Percentiles rank a stretch among this genome's conserved stretches.
Evolutionary conservation across 2,113 vertebrate species (phyloP).

Genomic region (Ochotona princeps): DNA sequence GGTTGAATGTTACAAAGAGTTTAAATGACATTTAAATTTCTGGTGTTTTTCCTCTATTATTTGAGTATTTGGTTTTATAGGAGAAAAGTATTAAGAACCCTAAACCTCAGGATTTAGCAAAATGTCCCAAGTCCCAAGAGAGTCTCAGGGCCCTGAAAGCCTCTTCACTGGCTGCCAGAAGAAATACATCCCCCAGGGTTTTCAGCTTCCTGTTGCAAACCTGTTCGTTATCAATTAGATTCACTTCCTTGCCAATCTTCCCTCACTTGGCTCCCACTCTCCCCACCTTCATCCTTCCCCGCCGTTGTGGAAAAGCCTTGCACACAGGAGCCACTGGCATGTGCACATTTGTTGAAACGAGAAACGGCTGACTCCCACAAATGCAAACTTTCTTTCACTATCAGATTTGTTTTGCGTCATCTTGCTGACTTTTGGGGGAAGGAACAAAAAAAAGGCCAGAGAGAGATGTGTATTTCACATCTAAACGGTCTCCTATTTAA

Average conservation of each 20-base stretch:
- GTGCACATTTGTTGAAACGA: conserved; percentile 37
- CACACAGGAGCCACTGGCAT: too few species aligned
- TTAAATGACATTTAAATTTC: conserved; percentile 32
- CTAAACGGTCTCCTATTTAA: conserved; percentile 83
- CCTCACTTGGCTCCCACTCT: not conserved
- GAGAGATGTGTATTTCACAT: conserved; percentile 49
- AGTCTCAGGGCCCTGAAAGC: not conserved
- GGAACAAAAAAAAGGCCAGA: not conserved
- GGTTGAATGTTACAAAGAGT: not conserved
- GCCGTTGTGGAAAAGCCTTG: conserved; percentile 27
- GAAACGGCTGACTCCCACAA: conserved; percentile 58
- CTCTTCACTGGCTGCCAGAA: not conserved
- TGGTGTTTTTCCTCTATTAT: conserved; percentile 31
- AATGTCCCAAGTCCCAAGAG: not conserved
- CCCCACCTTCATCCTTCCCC: not conserved
- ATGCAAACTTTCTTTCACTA: conserved; percentile 54
- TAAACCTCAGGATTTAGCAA: not conserved
- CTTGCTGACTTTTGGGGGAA: not conserved
- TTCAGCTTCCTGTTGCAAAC: conserved; percentile 1
- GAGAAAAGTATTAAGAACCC: conserved; percentile 12
- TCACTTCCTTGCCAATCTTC: not conserved
- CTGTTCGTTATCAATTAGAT: not conserved
- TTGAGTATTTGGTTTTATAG: conserved; percentile 63
- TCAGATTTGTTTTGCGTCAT: conserved; percentile 71
- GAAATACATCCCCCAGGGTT: conserved; percentile 37